Evolutionary conservation across 1,140 invertebrate species (phyloP).

Genomic region (Tetramorium parvispinum): DNA sequence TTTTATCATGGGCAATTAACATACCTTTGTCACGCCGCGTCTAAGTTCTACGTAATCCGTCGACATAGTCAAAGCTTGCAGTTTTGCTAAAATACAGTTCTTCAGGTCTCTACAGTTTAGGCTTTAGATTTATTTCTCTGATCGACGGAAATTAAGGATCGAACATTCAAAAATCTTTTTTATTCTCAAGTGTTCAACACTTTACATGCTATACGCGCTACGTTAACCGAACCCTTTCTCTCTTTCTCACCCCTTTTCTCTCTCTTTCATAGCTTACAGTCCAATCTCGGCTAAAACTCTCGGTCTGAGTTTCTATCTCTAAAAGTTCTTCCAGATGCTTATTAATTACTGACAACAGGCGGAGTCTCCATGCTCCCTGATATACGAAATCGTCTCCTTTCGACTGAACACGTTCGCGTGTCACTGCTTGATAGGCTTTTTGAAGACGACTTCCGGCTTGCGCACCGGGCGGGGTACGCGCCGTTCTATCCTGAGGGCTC

Average conservation of each 20-base stretch:
- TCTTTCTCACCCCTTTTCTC: not conserved
- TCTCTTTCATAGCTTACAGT: slow-evolving; percentile 7
- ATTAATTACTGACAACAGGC: slow-evolving; percentile 68
- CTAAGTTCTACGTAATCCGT: not conserved
- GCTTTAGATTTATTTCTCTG: slow-evolving; percentile 1
- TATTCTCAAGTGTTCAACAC: not conserved
- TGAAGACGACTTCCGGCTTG: slow-evolving; percentile 83
- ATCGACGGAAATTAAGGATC: not conserved
- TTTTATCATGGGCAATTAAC: not conserved
- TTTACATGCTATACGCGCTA: not conserved
- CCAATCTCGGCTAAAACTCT: not conserved
- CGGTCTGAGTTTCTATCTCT: not conserved
- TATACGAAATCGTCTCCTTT: slow-evolving; percentile 24
- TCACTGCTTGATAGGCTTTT: slow-evolving; percentile 84
- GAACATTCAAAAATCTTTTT: slow-evolving; percentile 18
- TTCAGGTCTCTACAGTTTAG: slow-evolving; percentile 49
- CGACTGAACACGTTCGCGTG: slow-evolving; percentile 13
- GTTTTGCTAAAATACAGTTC: not conserved
- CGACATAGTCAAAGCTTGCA: not conserved
- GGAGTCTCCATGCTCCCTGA: slow-evolving; percentile 78
- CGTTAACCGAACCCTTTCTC: not conserved
- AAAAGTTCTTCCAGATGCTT: slow-evolving; percentile 1
- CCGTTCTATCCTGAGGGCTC: slow-evolving; percentile 83
- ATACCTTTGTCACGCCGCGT: not conserved
- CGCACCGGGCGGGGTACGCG: slow-evolving; percentile 79